A percentile compares a stretch with the other conserved stretches of the same genome.
Conservation (phyloP, 2,797 vertebrate genomes). For the Gymnopithys bicolor region DNA sequence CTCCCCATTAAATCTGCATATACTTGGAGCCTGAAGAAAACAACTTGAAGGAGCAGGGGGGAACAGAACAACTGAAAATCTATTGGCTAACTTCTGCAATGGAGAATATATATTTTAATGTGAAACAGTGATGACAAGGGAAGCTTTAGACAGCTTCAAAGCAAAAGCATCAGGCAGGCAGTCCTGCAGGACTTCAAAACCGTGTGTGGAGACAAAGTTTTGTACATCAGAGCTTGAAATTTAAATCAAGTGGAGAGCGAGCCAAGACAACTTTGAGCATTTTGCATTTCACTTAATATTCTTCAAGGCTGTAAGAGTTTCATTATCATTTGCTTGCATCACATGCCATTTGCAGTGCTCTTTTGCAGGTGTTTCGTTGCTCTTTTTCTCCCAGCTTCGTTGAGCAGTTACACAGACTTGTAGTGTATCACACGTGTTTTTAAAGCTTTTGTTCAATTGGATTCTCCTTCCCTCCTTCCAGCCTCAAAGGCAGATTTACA, state of each 20-base stretch:
- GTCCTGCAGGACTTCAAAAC: slow-evolving; percentile 51
- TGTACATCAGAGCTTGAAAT: slow-evolving; percentile 33
- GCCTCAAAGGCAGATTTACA: slow-evolving; percentile 67
- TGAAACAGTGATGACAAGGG: not conserved
- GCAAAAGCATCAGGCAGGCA: slow-evolving; percentile 3
- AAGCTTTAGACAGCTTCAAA: slow-evolving; percentile 48
- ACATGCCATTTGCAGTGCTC: not conserved
- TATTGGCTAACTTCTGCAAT: slow-evolving; percentile 5
- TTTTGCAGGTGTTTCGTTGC: not conserved
- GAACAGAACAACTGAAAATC: not conserved
- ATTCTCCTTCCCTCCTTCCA: slow-evolving; percentile 43
- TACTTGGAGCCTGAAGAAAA: slow-evolving; percentile 41
- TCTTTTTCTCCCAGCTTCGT: not conserved
- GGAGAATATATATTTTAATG: slow-evolving; percentile 11
- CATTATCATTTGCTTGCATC: not conserved
- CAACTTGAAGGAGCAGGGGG: not conserved
- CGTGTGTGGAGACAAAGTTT: slow-evolving; percentile 3
- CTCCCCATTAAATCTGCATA: slow-evolving; percentile 64
- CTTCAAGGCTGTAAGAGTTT: not conserved
- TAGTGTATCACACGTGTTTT: not conserved
- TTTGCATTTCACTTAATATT: not conserved
- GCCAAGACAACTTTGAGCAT: not conserved
- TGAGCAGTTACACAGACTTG: not conserved
- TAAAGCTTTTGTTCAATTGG: slow-evolving; percentile 47
- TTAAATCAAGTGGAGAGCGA: not conserved